Base-by-base conservation (phyloP, 2,888 invertebrate species). In the Himalopsyche anomala region DNA sequence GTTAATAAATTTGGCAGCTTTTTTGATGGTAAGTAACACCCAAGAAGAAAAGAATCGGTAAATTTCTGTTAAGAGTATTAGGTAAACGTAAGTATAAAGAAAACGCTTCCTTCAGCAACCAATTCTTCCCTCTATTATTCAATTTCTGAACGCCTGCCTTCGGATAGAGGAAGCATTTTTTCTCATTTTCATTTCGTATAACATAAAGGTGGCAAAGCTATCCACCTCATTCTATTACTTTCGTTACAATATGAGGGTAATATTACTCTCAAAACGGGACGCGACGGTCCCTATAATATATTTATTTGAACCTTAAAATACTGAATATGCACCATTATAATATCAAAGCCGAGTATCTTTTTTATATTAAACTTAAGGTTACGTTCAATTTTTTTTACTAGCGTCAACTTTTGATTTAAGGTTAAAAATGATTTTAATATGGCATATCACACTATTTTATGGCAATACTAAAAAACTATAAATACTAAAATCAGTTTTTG, bases 41-140 rank as follows among this genome's bases (percentile, higher is more conserved):
- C 62, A 19, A 19, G 19, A 62, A 62, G 62, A 62, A 62, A 51
- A 62, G 62, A 62, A 62, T 62, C 62, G 62, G 62, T 62, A 62
- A 62, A 62, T 62, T 62, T 62, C 62, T 62, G 62, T 62, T 62
- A 62, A 62, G 62, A 62, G 62, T 62, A 62, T 62, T 62, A 62
- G 62, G 62, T 62, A 62, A 62, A 19, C 28, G 62, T 62, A 62
- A 62, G 62, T 62, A 62, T 62, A 62, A 62, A 62, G 62, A 62
- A 62, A 62, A 62, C 62, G 62, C 62, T 62, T 62, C 62, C 62
- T 28, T 62, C 62, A 62, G 62, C 62, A 62, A 15, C 62, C 62
- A 62, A n/a, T 62, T 62, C 62, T 62, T 62, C 28, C 19, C 62
- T 62, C 62, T 62, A 62, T 62, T 62, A 62, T 62, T 62, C 62